Evolutionary conservation across 2,113 vertebrate species (phyloP).

Genomic region (Tylochromis polylepis): DNA sequence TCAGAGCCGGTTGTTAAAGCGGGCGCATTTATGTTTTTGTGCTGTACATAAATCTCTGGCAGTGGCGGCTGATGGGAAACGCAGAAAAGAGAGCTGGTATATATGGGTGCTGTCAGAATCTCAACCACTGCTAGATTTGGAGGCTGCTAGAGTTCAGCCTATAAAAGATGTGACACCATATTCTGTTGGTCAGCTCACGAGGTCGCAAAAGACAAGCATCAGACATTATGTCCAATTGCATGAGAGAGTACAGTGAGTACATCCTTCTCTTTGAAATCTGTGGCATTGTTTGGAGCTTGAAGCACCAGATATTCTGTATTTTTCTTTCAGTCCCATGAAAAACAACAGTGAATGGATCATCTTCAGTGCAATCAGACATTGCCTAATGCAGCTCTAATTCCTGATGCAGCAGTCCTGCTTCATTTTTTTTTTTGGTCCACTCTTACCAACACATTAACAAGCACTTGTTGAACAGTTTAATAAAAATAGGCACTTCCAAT

Average conservation of each 20-base stretch:
- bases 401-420: neutral
- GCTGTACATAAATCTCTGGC: neutral
- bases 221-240: neutral
- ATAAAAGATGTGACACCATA: neutral
- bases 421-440: neutral
- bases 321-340: neutral
- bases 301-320: neutral
- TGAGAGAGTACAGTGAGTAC: neutral
- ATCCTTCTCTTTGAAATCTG: neutral
- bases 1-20: neutral
- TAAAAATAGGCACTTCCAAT: neutral
- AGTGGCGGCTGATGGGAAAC: neutral
- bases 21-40: neutral
- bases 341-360: neutral
- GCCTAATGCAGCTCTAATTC: neutral
- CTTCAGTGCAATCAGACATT: neutral
- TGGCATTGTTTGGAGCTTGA: neutral
- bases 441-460: neutral
- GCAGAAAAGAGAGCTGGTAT: neutral
- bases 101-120: neutral
- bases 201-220: neutral
- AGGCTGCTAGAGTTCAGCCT: neutral
- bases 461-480: neutral
- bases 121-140: neutral
- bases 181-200: neutral